Evolutionary conservation across 2,888 invertebrate species (phyloP), one percentile per base, ranked within the genome.

Genomic region (Alcis repandata): DNA sequence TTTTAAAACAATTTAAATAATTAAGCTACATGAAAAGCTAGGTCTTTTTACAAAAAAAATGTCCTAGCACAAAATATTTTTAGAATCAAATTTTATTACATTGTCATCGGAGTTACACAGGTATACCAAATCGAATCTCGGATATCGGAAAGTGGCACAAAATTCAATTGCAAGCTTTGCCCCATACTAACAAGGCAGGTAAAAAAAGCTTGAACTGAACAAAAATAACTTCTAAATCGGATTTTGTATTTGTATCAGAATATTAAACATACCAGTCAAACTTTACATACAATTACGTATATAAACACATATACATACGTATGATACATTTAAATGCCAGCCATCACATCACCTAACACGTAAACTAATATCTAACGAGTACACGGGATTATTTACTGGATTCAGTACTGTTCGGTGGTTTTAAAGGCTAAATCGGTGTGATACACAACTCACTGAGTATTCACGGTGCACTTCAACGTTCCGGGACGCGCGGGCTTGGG

Each of bases 381-480:
- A 54, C 59, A 64, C 40, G 64, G 59, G 59, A 56, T 64, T 51
- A 59, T 59, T 49, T 38, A 59, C 59, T 59, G 64, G 49, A 64
- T 54, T 64, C 64, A 64, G 64, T 64, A 59, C 48, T 19, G 43
- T 64, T 48, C 70, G 59, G 68, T 67, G 73, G 67, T 70, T 61
- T 60, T 64, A 67, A 68, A 71, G 71, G 64, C 67, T 67, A 67
- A 65, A 65, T 62, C 61, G 45, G 57, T 68, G 59, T 68, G 69
- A 17, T 43, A 65, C 88, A 90, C 88, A 88, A 89, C 89, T 82
- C 90, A 80, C 85, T 87, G 91, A 91, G 91, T 90, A 89, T 91
- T 85, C 77, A 78, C 70, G 66, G 68, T 56, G 53, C 61, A 62
- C 70, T 74, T 70, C 69, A 67, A 4, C 15, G 46, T 81, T 81